Evolutionary conservation across 2,797 vertebrate genomes (phyloP), one percentile per base, ranked within the genome.

Genomic region (Helostoma temminkii): DNA sequence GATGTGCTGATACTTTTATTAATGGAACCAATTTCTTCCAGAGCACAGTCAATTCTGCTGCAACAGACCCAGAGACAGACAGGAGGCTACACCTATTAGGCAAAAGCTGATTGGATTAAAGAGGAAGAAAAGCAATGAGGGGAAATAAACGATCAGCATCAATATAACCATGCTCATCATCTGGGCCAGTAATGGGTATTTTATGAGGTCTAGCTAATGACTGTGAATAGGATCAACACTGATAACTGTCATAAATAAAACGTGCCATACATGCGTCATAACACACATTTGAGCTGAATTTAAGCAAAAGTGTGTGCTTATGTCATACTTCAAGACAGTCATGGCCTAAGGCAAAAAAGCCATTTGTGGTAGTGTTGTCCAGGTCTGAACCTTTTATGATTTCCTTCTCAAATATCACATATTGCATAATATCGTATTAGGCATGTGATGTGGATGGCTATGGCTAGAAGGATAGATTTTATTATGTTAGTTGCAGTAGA

Each of bases 321-420:
- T 46, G 59, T 53, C 18, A 34, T 28, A 21, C 14, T 54, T 56
- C 1, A 45, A 32, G 2, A 61, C 6, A 45, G 9, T 54, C 43
- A 54, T 5, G n/a, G 16, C 30, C 63, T 4, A 4, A 1, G 9
- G 8, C 12, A 24, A 62, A 18, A 25, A 2, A 10, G 10, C 36
- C 15, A 43, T 74, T 49, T 59, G 54, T 8, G 22, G 46, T 53
- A 37, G 58, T 28, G 42, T 72, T 84, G 72, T 74, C 57, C 53
- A 56, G 67, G 18, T 54, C 30, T 37, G 43, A 30, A 45, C 28
- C 28, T 50, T 54, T 83, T 86, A 87, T 73, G 56, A 84, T 77
- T 88, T 88, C 78, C 85, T 80, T 80, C 89, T 91, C 84, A 69
- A 77, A 86, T 92, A 61, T 83, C 87, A 42, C 37, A 19, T 68